Base-by-base conservation (phyloP, 2,797 vertebrate genomes). In the Chanos chanos region DNA sequence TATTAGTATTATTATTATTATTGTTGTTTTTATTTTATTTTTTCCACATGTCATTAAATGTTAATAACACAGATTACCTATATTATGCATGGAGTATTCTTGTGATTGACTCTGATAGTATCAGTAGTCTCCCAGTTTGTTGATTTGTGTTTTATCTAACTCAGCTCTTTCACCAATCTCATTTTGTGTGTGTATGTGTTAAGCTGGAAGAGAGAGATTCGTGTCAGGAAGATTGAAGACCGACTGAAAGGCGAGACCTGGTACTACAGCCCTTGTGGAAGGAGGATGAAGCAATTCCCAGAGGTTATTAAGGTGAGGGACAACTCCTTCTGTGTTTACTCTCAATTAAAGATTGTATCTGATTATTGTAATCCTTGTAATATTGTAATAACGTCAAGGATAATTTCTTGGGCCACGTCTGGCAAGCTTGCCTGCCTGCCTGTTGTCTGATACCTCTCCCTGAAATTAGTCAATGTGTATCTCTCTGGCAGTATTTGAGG, bases 281-380 rank as follows among this genome's bases (percentile, higher is more conserved):
- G 96, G 75, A 91, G 95, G 76, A 96, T 98, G 93, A 98, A 98
- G 74, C 96, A 99, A 65, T 98, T 98, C 74, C 96, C 96, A 0
- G 96, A 99, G 85, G 94, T 97, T 70, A 91, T 98, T 68, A 99
- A 98, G 93, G 96, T 98, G 81, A 51, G 15, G 7, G 13, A 31
- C 12, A 9, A 3, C 19, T 36, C 15, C 15, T 0, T 7, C 15
- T 21, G 24, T 18, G 25, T 37, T 39, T 25, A 1, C 16, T 16
- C 6, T 28, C 30, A 7, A 24, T 12, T 7, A 15, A 43, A 2
- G 4, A 40, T 2, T 12, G 24, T 12, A 9, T 24, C 21, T 18
- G 10, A 12, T n/a, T 12, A 52, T 12, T 18, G 19, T 24, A 27
- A 7, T 3, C 39, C 25, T 12, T 18, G 2, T 13, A 18, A 5